Percentiles rank a stretch among this genome's conserved stretches.
Evolutionary conservation across 2,113 vertebrate species (phyloP).

Genomic region (Salvelinus alpinus): DNA sequence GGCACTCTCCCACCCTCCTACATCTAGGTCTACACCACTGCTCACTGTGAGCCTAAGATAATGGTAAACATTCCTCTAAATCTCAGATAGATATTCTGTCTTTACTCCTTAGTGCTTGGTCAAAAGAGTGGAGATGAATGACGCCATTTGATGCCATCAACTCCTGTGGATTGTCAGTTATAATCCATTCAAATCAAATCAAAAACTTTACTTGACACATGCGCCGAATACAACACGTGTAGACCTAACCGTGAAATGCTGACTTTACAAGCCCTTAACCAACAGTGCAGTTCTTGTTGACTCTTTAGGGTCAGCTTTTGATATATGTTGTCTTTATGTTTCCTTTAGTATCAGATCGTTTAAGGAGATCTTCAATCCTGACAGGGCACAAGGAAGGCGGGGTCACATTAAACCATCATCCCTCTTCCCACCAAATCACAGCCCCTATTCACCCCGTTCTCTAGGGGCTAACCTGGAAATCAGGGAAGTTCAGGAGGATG

Average conservation of each 20-base stretch:
- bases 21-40: conserved; percentile 38
- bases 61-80: conserved; percentile 6
- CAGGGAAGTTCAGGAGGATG: neutral
- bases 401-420: conserved; percentile 56
- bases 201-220: too few relatives aligned
- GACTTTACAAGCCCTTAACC: too few relatives aligned
- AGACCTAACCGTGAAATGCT: too few relatives aligned
- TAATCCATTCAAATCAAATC: conserved; percentile 22
- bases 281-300: conserved; percentile 32
- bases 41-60: conserved; percentile 35
- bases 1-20: conserved; percentile 55
- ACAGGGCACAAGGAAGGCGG: conserved; percentile 19
- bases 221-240: too few relatives aligned
- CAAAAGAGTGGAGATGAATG: conserved; percentile 54
- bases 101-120: conserved; percentile 44
- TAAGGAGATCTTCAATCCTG: conserved; percentile 47
- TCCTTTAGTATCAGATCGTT: conserved; percentile 59
- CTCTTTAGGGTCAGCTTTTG: conserved; percentile 47
- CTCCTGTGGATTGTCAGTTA: conserved; percentile 46
- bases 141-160: conserved; percentile 59
- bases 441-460: conserved; percentile 25
- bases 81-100: conserved; percentile 49
- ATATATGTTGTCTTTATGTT: neutral
- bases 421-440: conserved; percentile 43
- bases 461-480: conserved; percentile 34